Evolutionary conservation across 2,113 vertebrate genomes (phyloP), one percentile per base, ranked within the genome.

Genomic region (Pelecanoides urinatrix): DNA sequence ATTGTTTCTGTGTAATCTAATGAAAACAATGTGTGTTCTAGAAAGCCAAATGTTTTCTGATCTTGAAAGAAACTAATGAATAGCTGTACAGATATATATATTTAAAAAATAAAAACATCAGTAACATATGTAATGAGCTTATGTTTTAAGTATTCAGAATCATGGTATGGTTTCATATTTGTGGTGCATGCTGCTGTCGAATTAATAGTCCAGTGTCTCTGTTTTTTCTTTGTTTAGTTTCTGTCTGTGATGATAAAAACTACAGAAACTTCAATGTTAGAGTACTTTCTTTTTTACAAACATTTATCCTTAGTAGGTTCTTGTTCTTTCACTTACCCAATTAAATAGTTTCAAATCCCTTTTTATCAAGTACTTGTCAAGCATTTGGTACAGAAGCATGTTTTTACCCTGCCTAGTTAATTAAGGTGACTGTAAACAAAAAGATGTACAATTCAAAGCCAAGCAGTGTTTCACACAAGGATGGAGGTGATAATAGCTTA

Each of bases 401-500:
- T 91, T 97, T 96, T 89, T 91, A 53, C 66, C 34, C 92, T 93
- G 84, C 78, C 95, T 95, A 14, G 81, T 95, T 97, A 97, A 96
- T 97, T 94, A 97, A 86, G 94, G 93, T 86, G 82, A 91, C 77
- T 95, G 74, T 97, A 96, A 97, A 98, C 96, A 97, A 97, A 92
- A 96, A 90, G 91, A 96, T 84, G 68, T 97, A 91, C 78, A 86
- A 97, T 96, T 97, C 95, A 97, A 79, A 97, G 96, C 86, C 93
- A 94, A 96, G 97, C 97, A 98, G 97, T 97, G 98, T 98, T 98
- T 97, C 95, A 97, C 96, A 96, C 96, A 97, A 96, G 96, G 97
- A 97, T 98, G 98, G 98, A 98, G 97, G 98, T 98, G 98, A 99
- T 99, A 99, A 99, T 99, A 98, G 98, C 98, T 98, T 99, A 99